Percentiles rank a stretch among this genome's conserved stretches.
phyloP scores from a whole-genome alignment of 2,797 vertebrate genomes.

The Galagoides demidoff region DNA sequence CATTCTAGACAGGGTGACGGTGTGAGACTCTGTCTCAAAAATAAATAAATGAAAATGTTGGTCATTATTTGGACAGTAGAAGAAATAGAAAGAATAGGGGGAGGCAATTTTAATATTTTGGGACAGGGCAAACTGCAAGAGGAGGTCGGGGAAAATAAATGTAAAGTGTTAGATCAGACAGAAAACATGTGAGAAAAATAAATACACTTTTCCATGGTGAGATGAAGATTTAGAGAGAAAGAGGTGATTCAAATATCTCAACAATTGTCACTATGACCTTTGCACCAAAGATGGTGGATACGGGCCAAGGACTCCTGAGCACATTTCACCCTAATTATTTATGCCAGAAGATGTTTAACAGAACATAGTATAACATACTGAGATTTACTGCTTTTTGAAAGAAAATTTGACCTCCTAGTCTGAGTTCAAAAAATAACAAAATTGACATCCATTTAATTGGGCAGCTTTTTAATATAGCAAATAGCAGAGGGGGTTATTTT shows the following conservation, averaged over 20 bases:
- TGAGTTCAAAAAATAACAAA: constrained; percentile 76
- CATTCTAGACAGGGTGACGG: neutral
- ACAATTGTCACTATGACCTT: constrained; percentile 59
- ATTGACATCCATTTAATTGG: constrained; percentile 73
- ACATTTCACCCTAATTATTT: constrained; percentile 70
- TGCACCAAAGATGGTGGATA: constrained; percentile 62
- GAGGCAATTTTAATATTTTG: neutral
- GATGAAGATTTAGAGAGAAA: constrained; percentile 76
- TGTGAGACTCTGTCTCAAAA: neutral
- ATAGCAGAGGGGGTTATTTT: constrained; percentile 49
- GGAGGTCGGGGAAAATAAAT: constrained; percentile 50
- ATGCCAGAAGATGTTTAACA: constrained; percentile 77
- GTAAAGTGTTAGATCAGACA: constrained; percentile 19
- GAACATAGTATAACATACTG: constrained; percentile 72
- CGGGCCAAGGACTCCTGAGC: constrained; percentile 63
- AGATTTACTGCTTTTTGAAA: constrained; percentile 79
- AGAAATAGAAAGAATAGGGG: neutral
- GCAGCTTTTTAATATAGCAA: neutral
- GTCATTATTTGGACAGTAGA: constrained; percentile 1
- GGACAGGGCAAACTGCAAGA: neutral
- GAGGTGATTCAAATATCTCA: constrained; percentile 71
- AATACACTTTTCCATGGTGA: constrained; percentile 29
- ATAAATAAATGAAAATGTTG: neutral
- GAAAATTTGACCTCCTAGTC: constrained; percentile 76
- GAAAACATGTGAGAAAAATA: constrained; percentile 61